Evolutionary conservation across 2,113 vertebrate genomes (phyloP), one percentile per base, ranked within the genome.

Genomic region (Ursus arctos): DNA sequence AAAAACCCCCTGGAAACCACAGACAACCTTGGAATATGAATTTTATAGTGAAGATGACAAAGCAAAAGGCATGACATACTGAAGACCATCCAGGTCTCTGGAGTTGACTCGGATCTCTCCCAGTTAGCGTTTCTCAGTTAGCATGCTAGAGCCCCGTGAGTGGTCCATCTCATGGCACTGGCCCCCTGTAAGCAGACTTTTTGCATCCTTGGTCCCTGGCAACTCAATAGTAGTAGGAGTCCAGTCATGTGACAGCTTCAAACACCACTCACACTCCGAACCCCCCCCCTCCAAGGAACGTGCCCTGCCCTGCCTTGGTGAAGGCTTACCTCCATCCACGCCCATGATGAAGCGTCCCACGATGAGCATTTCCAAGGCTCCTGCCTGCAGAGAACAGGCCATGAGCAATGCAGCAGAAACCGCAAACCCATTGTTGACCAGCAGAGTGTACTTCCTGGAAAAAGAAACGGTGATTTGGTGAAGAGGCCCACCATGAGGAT

Each of bases 281-380:
- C 63, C 72, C 43, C 31, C 63, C 72, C 49, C 57, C 43, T 33
- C 90, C 11, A 0, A 85, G 69, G 47, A 6, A 33, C 0, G 14
- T 36, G 8, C 3, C 26, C 79, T 10, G 7, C 21, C 4, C 40
- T 2, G 24, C 10, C 28, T 4, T 0, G 0, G 10, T 2, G 10
- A 47, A 36, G 33, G 13, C 99, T 98, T 98, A 99, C 99, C 99
- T 98, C 99, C 99, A 97, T 99, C 99, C 80, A 99, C 97, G 0
- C 99, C 99, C 88, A 99, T 99, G 94, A 99, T 91, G 95, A 99
- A 91, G 0, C 99, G 99, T 2, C 99, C 99, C 95, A 99, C 77
- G 5, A 99, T 99, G 95, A 99, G 99, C 99, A 99, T 99, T 97
- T 99, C 99, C 85, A 99, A 99, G 0, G 99, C 99, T 18, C 98